phyloP scores from a whole-genome alignment of 2,888 invertebrate species.

The Drosophila maculinotata region DNA sequence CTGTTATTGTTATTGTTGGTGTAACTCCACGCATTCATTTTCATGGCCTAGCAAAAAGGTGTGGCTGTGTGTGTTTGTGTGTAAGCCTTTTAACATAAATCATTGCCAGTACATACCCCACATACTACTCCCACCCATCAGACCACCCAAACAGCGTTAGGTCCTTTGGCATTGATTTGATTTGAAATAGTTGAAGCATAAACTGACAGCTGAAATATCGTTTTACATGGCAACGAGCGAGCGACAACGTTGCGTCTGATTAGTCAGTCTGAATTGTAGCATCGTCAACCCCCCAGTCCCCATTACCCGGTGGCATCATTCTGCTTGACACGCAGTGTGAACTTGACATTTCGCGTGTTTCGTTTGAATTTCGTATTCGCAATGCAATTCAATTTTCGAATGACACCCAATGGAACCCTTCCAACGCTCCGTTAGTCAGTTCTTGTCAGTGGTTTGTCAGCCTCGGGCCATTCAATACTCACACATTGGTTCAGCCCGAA shows the following conservation, averaged over 20 bases:
- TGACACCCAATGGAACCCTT: constrained; percentile 37
- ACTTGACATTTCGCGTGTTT: constrained; percentile 69
- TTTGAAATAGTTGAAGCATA: constrained; percentile 77
- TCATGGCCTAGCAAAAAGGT: constrained; percentile 44
- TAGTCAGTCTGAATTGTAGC: constrained; percentile 59
- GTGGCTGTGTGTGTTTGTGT: constrained; percentile 25
- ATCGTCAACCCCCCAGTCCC: too few species aligned
- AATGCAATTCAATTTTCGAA: constrained; percentile 52
- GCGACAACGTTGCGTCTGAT: constrained; percentile 67
- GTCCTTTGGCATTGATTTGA: constrained; percentile 75
- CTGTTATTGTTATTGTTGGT: constrained; percentile 31
- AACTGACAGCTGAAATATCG: constrained; percentile 79
- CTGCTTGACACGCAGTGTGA: constrained; percentile 55
- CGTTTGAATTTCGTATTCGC: constrained; percentile 45
- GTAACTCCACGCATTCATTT: constrained; percentile 40
- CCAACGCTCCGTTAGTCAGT: constrained; percentile 44
- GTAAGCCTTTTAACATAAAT: constrained; percentile 74
- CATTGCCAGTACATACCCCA: constrained; percentile 51
- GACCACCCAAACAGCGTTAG: constrained; percentile 14
- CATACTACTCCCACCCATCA: constrained; percentile 1
- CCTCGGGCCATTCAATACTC: constrained; percentile 19
- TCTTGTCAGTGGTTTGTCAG: constrained; percentile 40
- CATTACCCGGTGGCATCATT: constrained; percentile 25
- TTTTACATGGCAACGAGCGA: constrained; percentile 67
- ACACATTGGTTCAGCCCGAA: constrained; percentile 1